Evolutionary conservation across 2,113 vertebrate species (phyloP).

Genomic region (pig (Sus scrofa)): DNA sequence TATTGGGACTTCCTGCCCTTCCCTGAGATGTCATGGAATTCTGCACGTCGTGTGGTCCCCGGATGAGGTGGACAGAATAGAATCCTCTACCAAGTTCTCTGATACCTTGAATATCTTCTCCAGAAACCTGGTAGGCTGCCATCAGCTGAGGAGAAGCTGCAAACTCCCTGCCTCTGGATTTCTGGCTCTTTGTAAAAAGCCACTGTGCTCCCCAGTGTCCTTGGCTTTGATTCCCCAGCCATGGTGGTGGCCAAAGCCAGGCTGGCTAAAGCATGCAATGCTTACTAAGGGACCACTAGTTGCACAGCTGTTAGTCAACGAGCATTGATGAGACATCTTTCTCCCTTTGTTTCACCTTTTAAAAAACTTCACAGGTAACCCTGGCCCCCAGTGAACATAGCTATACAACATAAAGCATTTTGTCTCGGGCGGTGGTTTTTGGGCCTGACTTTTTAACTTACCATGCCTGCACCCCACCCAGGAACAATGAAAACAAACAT

Average conservation of each 20-base stretch:
- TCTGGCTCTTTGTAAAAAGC: not conserved
- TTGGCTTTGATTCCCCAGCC: not conserved
- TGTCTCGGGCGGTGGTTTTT: not conserved
- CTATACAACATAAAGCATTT: not conserved
- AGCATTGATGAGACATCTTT: not conserved
- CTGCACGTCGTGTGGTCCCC: no score
- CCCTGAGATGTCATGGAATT: not conserved
- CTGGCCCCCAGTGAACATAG: not conserved
- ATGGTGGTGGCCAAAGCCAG: not conserved
- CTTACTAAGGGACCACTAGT: not conserved
- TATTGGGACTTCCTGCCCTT: not conserved
- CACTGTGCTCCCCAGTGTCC: not conserved
- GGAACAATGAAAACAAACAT: slow-evolving; percentile 4
- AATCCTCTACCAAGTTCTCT: not conserved
- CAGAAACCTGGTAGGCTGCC: not conserved
- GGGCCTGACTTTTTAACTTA: not conserved
- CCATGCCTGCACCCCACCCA: not conserved
- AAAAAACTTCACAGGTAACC: not conserved
- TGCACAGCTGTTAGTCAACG: not conserved
- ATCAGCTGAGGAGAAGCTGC: not conserved
- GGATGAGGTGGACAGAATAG: not conserved
- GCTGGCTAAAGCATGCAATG: no score
- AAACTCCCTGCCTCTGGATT: not conserved
- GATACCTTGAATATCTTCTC: not conserved
- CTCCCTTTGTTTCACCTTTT: not conserved